Conservation (phyloP, 2,888 invertebrate species). For the Pammene aurita region DNA sequence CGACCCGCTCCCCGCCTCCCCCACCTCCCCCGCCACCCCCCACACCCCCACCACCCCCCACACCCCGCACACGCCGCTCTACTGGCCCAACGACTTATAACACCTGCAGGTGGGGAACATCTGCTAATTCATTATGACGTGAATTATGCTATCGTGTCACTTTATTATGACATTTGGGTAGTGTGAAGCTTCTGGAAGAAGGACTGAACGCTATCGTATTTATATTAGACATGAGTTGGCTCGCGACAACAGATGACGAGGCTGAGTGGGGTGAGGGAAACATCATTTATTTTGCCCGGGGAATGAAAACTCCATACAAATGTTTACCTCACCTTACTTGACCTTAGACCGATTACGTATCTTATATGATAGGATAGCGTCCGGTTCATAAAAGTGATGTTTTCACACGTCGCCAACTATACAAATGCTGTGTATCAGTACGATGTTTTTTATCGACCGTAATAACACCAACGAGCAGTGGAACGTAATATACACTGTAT, state of each 20-base stretch:
- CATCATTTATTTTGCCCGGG: too few species aligned
- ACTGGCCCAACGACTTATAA: slow-evolving; percentile 51
- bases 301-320: too few species aligned
- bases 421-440: too few species aligned
- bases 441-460: slow-evolving; percentile 13
- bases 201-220: neutral
- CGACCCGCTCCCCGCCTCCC: slow-evolving; percentile 45
- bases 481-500: neutral
- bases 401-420: neutral
- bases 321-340: too few species aligned
- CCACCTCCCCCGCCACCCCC: slow-evolving; percentile 43
- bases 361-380: too few species aligned
- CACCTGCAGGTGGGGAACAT: neutral
- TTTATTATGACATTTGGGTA: neutral
- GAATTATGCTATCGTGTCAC: neutral
- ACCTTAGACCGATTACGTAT: too few species aligned
- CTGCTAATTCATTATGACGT: neutral
- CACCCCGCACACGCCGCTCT: slow-evolving; percentile 44
- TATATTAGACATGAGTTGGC: too few species aligned
- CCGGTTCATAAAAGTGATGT: too few species aligned
- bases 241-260: too few species aligned
- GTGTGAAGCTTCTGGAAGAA: neutral
- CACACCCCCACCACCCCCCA: slow-evolving; percentile 34
- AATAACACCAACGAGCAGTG: slow-evolving; percentile 3
- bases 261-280: too few species aligned